phyloP scores from a whole-genome alignment of 2,113 vertebrate species.

The Copsychus sechellarum region DNA sequence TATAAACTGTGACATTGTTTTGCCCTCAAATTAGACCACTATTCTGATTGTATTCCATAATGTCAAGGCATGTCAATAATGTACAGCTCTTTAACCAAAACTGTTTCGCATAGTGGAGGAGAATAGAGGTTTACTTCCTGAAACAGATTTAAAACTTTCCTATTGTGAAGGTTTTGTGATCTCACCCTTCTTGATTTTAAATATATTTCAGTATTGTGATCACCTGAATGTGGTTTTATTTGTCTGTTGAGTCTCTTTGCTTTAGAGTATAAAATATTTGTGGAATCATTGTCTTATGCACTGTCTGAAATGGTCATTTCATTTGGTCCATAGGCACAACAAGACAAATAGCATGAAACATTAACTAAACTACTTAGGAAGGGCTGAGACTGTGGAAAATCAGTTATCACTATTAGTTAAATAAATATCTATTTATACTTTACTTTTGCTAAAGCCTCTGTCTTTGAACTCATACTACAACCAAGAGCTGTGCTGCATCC shows the following conservation, averaged over 20 bases:
- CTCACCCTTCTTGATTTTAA: background rate
- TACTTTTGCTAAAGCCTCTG: background rate
- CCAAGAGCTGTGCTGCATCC: background rate
- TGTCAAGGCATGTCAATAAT: background rate
- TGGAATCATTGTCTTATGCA: background rate
- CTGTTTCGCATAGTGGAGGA: background rate
- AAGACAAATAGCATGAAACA: background rate
- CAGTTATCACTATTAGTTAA: background rate
- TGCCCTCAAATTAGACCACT: background rate
- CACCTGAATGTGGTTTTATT: background rate
- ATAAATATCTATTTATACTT: background rate
- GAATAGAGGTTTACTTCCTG: background rate
- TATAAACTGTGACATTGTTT: background rate
- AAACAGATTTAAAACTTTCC: background rate
- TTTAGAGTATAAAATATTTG: background rate
- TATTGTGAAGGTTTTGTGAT: background rate
- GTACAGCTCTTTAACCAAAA: background rate
- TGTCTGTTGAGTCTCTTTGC: background rate
- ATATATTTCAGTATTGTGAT: background rate
- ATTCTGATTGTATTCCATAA: background rate
- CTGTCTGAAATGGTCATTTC: background rate
- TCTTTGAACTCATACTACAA: background rate
- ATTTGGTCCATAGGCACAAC: background rate
- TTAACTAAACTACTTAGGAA: background rate
- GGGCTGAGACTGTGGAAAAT: background rate